Base-by-base conservation (phyloP, 2,888 invertebrate species). In the Colletes collaris region DNA sequence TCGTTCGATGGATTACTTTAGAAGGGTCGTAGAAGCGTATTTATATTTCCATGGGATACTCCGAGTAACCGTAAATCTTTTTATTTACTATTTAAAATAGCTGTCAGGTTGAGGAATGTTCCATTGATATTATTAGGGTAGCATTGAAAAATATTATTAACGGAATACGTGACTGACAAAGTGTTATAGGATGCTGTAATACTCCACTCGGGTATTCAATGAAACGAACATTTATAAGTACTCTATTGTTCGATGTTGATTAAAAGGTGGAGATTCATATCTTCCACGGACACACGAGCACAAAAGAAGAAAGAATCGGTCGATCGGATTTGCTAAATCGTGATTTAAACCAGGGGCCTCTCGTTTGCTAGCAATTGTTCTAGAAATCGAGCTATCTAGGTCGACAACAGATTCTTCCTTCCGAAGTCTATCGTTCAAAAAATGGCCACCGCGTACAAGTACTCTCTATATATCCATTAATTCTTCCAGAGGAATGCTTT, bases 381-480 rank as follows among this genome's bases (percentile, higher is more conserved):
- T 37, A 58, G 37, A 68, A 68, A 60, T 55, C 49, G 68, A 50
- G 59, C 68, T 68, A 59, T 59, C 58, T 35, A 59, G 68, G 68
- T 68, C 68, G 35, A 50, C 68, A 46, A 67, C 66, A 49, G 66
- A 67, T 67, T 67, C 66, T 67, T 67, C n/a, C 27, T 56, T 46
- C 50, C 50, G 37, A 52, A 49, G n/a, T n/a, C 11, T 5, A 7
- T 1, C 27, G 27, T 19, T 46, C 46, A 3, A 46, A 62, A 46
- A 46, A 62, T 62, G 46, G 11, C 27, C 46, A 46, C 13, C 46
- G 13, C 13, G 46, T 13, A 7, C 46, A 7, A 62, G 27, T 40
- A 13, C 27, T 7, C 46, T 44, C 46, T 13, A 7, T 13, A 7
- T 1, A 19, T n/a, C 44, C 13, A 3, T 16, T 46, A 19, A 62